These are phyloP conservation scores for Pycnonotus jocosus DNA, from an alignment of 2,113 vertebrate species.

Conservation along the genomic window DNA sequence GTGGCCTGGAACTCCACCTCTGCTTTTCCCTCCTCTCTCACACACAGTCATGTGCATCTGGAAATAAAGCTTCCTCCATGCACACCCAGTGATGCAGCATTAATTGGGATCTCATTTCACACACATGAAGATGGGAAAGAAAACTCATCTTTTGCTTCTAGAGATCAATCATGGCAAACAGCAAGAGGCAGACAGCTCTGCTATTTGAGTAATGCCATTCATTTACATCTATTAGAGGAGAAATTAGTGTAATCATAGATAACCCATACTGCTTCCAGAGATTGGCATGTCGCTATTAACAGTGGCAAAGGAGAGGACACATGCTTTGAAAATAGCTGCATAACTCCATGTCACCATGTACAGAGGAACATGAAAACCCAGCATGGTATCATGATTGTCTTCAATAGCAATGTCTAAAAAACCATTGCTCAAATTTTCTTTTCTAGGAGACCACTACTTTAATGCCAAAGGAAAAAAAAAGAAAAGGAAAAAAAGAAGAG, in stretches of 20 bases:
- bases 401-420: neutral
- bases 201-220: neutral
- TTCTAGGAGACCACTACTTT: neutral
- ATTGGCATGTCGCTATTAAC: neutral
- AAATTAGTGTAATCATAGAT: neutral
- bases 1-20: neutral
- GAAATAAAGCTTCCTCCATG: neutral
- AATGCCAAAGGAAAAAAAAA: rapidly evolving
- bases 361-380: neutral
- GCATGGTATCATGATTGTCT: neutral
- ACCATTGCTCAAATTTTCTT: neutral
- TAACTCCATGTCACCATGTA: neutral
- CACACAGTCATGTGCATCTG: neutral
- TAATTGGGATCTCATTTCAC: neutral
- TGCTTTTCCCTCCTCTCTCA: neutral
- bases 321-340: neutral
- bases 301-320: neutral
- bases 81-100: neutral
- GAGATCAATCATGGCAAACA: neutral
- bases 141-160: neutral
- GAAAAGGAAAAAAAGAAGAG: neutral
- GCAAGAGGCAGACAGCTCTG: neutral
- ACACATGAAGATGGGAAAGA: neutral
- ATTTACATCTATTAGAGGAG: neutral
- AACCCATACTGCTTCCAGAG: neutral